A percentile compares a stretch with the other conserved stretches of the same genome.
Evolutionary conservation across 1,140 invertebrate species (phyloP).

Genomic region (Drosophila pseudoobscura): DNA sequence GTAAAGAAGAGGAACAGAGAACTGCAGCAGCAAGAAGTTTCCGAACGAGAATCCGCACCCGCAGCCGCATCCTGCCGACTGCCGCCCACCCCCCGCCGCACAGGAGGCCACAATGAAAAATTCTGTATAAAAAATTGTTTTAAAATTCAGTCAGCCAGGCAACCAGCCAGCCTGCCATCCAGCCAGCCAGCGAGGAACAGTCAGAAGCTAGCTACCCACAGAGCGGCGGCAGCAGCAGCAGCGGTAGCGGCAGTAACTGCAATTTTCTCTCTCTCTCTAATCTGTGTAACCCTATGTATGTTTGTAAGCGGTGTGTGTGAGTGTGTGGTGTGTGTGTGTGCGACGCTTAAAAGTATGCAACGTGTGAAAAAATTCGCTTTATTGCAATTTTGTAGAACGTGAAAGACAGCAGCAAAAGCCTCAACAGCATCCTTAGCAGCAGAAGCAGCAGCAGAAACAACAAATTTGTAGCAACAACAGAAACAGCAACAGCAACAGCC

Average conservation of each 20-base stretch:
- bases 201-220: not conserved
- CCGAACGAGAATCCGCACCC: too few relatives aligned
- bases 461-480: conserved; percentile 16
- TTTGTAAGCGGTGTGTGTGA: conserved; percentile 31
- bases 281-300: conserved; percentile 22
- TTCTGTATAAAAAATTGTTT: conserved; percentile 78
- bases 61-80: too few relatives aligned
- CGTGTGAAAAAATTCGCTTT: conserved; percentile 73
- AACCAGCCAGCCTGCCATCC: not conserved
- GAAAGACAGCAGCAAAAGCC: conserved; percentile 31
- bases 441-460: conserved; percentile 14
- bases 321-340: conserved; percentile 35
- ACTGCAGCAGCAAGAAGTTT: too few relatives aligned
- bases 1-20: not conserved
- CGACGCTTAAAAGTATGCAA: conserved; percentile 75
- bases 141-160: conserved; percentile 52
- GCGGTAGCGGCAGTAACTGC: conserved; percentile 66
- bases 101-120: conserved; percentile 41
- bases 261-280: conserved; percentile 43
- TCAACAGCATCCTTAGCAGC: conserved; percentile 15
- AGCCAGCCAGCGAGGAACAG: too few relatives aligned
- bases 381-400: conserved; percentile 69
- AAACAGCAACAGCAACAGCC: conserved; percentile 32
- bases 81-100: not conserved
- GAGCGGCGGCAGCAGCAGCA: too few relatives aligned